Evolutionary conservation across 1,140 invertebrate genomes (phyloP), one percentile per base, ranked within the genome.

Genomic region (Danaus plexippus): DNA sequence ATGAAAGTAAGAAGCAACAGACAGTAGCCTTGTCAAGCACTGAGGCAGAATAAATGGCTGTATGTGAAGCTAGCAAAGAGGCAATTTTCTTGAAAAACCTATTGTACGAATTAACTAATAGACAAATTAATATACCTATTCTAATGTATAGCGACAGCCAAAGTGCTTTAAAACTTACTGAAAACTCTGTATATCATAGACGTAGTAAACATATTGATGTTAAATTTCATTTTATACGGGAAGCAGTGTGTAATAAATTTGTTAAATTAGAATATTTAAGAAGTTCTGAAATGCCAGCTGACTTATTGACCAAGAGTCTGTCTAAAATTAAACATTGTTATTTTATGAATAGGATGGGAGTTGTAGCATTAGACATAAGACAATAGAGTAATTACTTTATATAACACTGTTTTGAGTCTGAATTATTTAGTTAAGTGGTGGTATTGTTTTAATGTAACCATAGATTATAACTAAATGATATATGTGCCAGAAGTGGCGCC

Each of bases 241-340:
- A 61, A 10, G 47, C 43, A 22, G 48, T 56, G 9, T 56, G 40
- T 42, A 45, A 61, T 56, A 61, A 56, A 8, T 32, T 61, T 52
- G 54, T 61, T n/a, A 61, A 55, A 11, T 0, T 56, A 11, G n/a
- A 48, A n/a, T 61, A 61, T 46, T 47, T 61, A 11, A 11, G 13
- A 15, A 57, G 54, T 49, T 15, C 59, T 48, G 41, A 52, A 11
- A 61, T 61, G 54, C 59, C 54, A 13, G 59, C 59, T 52, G 59
- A 61, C 53, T 40, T 61, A n/a, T 18, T 61, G 9, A 61, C 59
- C 47, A 61, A 61, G 12, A 42, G 43, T 41, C 47, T 61, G 45
- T n/a, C 18, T 47, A 15, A 44, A 48, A 18, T 15, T 9, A 56
- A 61, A 53, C 59, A 61, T 61, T 43, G 52, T 47, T 55, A 44